A percentile compares a stretch with the other conserved stretches of the same genome.
phyloP scores from a whole-genome alignment of 2,113 vertebrate species.

The Nicator chloris region DNA sequence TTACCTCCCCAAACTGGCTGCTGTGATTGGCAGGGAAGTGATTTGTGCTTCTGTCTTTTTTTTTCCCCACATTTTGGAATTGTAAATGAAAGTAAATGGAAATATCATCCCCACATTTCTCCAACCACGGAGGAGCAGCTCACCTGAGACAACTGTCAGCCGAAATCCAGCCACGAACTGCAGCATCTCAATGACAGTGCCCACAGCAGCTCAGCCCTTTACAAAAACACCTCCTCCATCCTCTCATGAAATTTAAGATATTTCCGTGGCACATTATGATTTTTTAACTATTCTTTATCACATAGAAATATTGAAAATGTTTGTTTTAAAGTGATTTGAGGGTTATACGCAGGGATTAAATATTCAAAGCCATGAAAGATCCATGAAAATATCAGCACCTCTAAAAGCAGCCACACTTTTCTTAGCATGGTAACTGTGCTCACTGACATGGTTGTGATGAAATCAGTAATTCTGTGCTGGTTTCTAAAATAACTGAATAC shows the following conservation, averaged over 20 bases:
- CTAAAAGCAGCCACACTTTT: background rate
- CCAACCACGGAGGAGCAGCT: background rate
- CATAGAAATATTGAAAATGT: background rate
- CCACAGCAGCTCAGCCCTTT: background rate
- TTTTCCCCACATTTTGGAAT: background rate
- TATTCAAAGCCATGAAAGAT: background rate
- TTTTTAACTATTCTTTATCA: background rate
- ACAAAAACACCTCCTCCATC: background rate
- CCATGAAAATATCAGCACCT: background rate
- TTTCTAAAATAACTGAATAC: background rate
- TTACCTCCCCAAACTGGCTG: background rate
- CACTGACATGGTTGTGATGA: background rate
- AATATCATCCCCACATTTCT: background rate
- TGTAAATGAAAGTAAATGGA: background rate
- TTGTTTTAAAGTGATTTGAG: background rate
- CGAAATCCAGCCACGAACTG: background rate
- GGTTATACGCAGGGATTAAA: fast-evolving
- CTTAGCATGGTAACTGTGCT: background rate
- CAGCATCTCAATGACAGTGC: fast-evolving
- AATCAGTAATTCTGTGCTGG: background rate
- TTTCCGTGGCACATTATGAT: background rate
- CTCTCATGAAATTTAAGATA: background rate
- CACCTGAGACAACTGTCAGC: background rate
- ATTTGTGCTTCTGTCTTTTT: background rate
- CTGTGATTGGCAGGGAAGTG: background rate